Evolutionary conservation across 2,113 vertebrate genomes (phyloP), one percentile per base, ranked within the genome.

Genomic region (Trematomus loennbergii): DNA sequence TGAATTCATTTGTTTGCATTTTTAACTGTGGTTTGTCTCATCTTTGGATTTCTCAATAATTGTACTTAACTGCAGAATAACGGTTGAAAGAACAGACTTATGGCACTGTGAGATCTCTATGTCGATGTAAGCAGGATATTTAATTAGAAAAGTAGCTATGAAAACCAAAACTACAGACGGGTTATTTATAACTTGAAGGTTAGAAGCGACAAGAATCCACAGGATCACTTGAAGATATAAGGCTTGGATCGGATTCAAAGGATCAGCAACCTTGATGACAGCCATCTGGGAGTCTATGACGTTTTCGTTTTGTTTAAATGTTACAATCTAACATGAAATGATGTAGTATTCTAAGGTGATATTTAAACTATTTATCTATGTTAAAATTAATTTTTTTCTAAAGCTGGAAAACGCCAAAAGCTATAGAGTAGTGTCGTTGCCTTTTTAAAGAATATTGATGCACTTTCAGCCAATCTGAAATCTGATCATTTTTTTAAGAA

Each of bases 1-100:
- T 17, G n/a, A 63, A 58, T 45, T 59, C 1, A 67, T 71, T 67
- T 66, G n/a, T 79, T 69, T 15, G 62, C 48, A 40, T 68, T 8
- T 40, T 40, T 40, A 67, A 68, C 33, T 40, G n/a, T 40, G 50
- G 25, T 12, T 59, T 45, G 70, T 49, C 66, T 79, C 69, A 59
- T 64, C 58, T 65, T 52, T 59, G 60, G 29, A 54, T 80, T 46
- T 49, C n/a, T 63, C 45, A 63, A 59, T 78, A 55, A 72, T 61
- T 49, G 12, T 63, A 36, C 33, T 83, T 18, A 77, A 43, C 18
- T 49, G 20, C 55, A 60, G 22, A 53, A 49, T 29, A 18, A 2
- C 29, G n/a, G 29, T 22, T 70, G 16, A 59, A 63, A 18, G 18
- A 77, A 20, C 55, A 40, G n/a, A 60, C 17, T 17, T 12, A 72